phyloP scores from a whole-genome alignment of 2,113 vertebrate genomes.

The Neomonachus schauinslandi region DNA sequence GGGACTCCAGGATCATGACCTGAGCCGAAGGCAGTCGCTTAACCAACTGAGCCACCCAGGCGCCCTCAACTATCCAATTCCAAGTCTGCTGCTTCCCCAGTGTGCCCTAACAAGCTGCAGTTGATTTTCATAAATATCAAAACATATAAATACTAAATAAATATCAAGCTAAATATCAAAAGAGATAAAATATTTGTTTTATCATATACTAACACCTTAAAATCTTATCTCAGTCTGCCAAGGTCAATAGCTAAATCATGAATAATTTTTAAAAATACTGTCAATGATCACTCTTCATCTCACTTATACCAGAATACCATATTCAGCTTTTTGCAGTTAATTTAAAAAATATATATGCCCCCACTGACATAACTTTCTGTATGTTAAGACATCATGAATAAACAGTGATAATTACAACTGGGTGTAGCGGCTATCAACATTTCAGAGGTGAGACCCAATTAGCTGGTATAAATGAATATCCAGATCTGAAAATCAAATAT shows the following conservation, averaged over 20 bases:
- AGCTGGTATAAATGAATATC: not conserved
- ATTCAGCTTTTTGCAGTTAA: slow-evolving; percentile 28
- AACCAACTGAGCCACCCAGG: too few relatives aligned
- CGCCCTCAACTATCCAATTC: slow-evolving; percentile 16
- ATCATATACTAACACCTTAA: slow-evolving; percentile 33
- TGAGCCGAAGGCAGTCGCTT: too few relatives aligned
- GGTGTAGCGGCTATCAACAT: not conserved
- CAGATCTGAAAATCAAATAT: slow-evolving; percentile 42
- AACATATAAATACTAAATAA: not conserved
- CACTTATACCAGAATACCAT: slow-evolving; percentile 30
- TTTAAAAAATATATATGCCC: not conserved
- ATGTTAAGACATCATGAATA: not conserved
- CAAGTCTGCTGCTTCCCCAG: slow-evolving; percentile 1
- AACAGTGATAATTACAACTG: slow-evolving; percentile 20
- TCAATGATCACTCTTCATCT: not conserved
- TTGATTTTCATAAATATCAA: not conserved
- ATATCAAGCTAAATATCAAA: slow-evolving; percentile 4
- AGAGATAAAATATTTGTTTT: not conserved
- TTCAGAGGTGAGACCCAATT: not conserved
- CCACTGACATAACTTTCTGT: slow-evolving; percentile 4
- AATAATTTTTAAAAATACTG: not conserved
- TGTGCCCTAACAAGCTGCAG: not conserved
- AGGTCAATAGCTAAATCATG: not conserved
- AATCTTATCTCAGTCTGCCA: not conserved
- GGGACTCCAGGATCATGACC: too few relatives aligned